phyloP scores from a whole-genome alignment of 2,113 vertebrate species.

The Pungitius pungitius region DNA sequence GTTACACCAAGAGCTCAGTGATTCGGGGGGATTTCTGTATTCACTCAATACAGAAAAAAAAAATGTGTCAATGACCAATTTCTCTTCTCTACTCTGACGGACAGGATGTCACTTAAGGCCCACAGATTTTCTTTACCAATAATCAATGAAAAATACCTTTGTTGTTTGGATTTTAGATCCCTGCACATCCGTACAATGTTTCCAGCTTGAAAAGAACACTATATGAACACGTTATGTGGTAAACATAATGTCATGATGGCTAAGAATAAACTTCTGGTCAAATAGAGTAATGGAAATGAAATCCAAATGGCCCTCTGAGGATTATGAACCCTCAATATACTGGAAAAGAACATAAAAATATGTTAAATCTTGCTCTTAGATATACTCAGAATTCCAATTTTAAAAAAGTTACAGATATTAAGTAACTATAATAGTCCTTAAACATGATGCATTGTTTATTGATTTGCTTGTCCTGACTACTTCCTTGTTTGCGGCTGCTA shows the following conservation, averaged over 20 bases:
- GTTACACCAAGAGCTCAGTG: slow-evolving; percentile 1
- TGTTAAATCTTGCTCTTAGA: not conserved
- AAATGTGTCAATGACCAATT: slow-evolving; percentile 3
- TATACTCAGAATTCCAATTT: slow-evolving; percentile 2
- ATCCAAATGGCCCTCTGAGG: slow-evolving; percentile 18
- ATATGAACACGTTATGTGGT: not conserved
- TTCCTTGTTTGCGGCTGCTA: slow-evolving; percentile 19
- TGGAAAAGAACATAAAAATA: slow-evolving; percentile 6
- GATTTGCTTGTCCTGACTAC: not conserved
- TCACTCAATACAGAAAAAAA: slow-evolving; percentile 2
- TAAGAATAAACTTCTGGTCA: not conserved
- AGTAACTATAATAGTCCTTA: slow-evolving; percentile 34
- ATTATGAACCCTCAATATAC: not conserved
- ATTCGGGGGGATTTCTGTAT: not conserved
- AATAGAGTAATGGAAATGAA: slow-evolving; percentile 11
- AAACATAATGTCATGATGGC: not conserved
- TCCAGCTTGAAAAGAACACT: not conserved
- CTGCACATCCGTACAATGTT: not conserved
- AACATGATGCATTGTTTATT: slow-evolving; percentile 15
- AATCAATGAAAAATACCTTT: not conserved
- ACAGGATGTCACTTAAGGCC: slow-evolving; percentile 34
- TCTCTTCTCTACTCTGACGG: not conserved
- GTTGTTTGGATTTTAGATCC: not conserved
- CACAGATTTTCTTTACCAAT: not conserved
- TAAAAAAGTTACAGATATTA: slow-evolving; percentile 5